These are phyloP conservation scores for Lithobates sylvaticus DNA, from an alignment of 2,797 vertebrate species.

Conservation along the genomic window DNA sequence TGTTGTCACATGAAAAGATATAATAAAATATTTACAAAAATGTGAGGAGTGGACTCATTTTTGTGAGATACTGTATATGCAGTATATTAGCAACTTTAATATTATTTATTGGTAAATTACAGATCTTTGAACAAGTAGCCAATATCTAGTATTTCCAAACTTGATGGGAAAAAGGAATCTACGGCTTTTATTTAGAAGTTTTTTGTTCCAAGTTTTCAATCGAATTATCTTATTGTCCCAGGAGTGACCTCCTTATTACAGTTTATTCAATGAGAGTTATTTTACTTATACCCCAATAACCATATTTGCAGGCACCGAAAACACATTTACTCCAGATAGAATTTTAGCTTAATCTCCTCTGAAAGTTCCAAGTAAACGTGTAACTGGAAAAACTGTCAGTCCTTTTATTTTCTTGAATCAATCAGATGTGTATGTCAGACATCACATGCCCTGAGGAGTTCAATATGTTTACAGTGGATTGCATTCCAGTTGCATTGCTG, in stretches of 20 bases:
- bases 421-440: conserved; percentile 20
- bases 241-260: neutral
- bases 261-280: conserved; percentile 14
- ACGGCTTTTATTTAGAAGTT: too few relatives aligned
- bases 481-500: conserved; percentile 20
- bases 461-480: conserved; percentile 33
- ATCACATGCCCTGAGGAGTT: conserved; percentile 24
- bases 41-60: too few relatives aligned
- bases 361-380: conserved; percentile 30
- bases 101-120: too few relatives aligned
- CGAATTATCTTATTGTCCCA: too few relatives aligned
- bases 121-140: too few relatives aligned
- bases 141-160: too few relatives aligned
- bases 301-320: neutral
- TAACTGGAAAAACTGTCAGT: conserved; percentile 21
- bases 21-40: too few relatives aligned
- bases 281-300: conserved; percentile 1
- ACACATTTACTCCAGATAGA: neutral
- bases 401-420: conserved; percentile 26
- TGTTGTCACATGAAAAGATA: too few relatives aligned
- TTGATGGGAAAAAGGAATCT: too few relatives aligned
- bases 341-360: conserved; percentile 19
- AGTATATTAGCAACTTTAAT: too few relatives aligned
- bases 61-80: too few relatives aligned
- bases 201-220: too few relatives aligned